These are phyloP conservation scores for Tetropium fuscum DNA, from an alignment of 2,888 invertebrate species.

Conservation along the genomic window DNA sequence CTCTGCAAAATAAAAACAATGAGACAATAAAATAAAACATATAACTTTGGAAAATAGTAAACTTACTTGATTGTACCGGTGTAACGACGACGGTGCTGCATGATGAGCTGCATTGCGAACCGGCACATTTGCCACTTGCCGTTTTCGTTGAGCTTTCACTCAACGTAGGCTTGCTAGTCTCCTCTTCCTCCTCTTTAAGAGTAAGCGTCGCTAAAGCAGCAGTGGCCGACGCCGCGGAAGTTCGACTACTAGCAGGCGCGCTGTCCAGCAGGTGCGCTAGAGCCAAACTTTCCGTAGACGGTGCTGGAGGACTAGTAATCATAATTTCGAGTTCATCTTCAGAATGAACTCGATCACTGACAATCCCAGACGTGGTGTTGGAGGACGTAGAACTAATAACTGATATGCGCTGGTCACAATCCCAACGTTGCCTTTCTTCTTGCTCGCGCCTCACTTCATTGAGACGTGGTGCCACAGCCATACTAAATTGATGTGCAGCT, in stretches of 20 bases:
- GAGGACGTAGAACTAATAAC: conserved; percentile 89
- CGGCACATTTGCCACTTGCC: conserved; percentile 73
- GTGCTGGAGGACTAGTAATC: conserved; percentile 87
- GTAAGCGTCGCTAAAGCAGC: conserved; percentile 66
- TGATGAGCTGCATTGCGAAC: conserved; percentile 87
- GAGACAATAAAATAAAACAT: not conserved
- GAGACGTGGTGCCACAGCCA: conserved; percentile 89
- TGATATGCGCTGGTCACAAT: conserved; percentile 64
- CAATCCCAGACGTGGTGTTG: conserved; percentile 97
- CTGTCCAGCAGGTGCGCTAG: conserved; percentile 81
- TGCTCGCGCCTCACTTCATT: conserved; percentile 86
- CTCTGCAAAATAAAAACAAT: conserved; percentile 54
- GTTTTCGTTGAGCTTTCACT: conserved; percentile 71
- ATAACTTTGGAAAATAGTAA: not conserved
- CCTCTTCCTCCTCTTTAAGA: conserved; percentile 61
- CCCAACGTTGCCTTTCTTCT: conserved; percentile 75
- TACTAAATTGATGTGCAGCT: conserved; percentile 95
- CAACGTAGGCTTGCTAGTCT: conserved; percentile 64
- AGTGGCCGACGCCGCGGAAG: conserved; percentile 68
- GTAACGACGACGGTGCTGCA: conserved; percentile 89
- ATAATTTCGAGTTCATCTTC: conserved; percentile 93
- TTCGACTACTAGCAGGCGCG: conserved; percentile 71
- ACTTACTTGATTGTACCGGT: conserved; percentile 65
- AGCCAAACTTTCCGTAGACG: conserved; percentile 87
- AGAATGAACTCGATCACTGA: conserved; percentile 92